These are phyloP conservation scores for Rhagium mordax DNA, from an alignment of 2,888 invertebrate species.

Conservation along the genomic window DNA sequence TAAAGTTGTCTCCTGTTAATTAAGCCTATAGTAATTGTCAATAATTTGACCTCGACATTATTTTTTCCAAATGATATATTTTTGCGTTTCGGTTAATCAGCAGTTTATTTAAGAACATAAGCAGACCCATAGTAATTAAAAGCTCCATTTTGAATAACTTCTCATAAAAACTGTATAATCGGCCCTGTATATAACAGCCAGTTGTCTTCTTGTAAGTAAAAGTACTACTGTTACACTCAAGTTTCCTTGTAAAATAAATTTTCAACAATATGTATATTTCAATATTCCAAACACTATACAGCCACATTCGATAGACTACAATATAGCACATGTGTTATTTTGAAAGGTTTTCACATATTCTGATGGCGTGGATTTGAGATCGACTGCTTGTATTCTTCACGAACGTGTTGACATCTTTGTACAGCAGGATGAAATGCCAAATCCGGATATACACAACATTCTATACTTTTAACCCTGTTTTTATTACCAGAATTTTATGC, in stretches of 20 bases:
- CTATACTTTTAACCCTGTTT: conserved; percentile 34
- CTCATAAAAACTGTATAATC: neutral
- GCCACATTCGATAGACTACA: conserved; percentile 24
- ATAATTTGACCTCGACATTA: too few species aligned
- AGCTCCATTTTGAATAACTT: too few species aligned
- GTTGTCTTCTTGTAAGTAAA: neutral
- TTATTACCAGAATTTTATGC: conserved; percentile 32
- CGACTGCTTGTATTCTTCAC: conserved; percentile 23
- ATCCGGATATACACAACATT: conserved; percentile 35
- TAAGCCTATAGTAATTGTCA: too few species aligned
- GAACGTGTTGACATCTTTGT: conserved; percentile 42
- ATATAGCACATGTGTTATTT: conserved; percentile 31
- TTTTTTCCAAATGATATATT: too few species aligned
- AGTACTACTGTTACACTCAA: neutral
- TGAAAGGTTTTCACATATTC: conserved; percentile 41
- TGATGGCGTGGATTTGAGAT: conserved; percentile 34
- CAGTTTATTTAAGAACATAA: too few species aligned
- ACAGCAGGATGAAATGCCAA: conserved; percentile 34
- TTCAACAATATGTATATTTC: conserved; percentile 45
- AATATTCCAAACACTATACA: conserved; percentile 46
- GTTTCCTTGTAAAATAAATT: conserved; percentile 25
- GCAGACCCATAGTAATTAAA: too few species aligned
- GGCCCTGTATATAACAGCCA: neutral
- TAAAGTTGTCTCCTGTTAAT: too few species aligned
- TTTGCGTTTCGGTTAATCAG: too few species aligned